phyloP scores from a whole-genome alignment of 23 tunicate species.

The Ascidia mentula region DNA sequence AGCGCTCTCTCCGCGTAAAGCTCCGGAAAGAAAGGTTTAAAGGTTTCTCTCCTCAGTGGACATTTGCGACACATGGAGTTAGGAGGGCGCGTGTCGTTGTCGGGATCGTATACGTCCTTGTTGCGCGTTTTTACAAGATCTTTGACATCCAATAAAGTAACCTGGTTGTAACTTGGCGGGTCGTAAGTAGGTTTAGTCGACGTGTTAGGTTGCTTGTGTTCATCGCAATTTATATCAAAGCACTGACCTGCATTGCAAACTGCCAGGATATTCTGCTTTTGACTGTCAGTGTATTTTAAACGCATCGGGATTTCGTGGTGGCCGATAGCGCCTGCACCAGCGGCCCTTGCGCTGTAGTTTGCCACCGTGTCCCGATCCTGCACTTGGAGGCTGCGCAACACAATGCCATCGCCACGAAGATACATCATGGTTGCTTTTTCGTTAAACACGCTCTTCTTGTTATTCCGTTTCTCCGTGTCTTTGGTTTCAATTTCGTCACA shows the following conservation, averaged over 20 bases:
- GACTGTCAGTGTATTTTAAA: not conserved
- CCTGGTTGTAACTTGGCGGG: not conserved
- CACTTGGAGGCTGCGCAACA: conserved; percentile 22
- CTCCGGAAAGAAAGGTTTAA: conserved; percentile 61
- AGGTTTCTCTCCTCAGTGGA: conserved; percentile 12
- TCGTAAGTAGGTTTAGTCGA: not conserved
- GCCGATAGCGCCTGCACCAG: not conserved
- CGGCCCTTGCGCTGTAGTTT: not conserved
- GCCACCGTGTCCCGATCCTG: conserved; percentile 7
- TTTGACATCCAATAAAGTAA: conserved; percentile 41
- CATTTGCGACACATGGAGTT: conserved; percentile 10
- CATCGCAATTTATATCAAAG: conserved; percentile 7
- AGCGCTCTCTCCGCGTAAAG: conserved; percentile 41
- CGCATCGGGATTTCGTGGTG: conserved; percentile 6
- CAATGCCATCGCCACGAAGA: conserved; percentile 74
- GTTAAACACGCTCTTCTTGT: not conserved
- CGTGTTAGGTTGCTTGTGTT: not conserved
- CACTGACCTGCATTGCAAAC: conserved; percentile 35
- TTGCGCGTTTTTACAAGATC: conserved; percentile 23
- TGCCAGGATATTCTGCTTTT: no score
- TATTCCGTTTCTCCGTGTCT: conserved; percentile 29
- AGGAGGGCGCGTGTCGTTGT: not conserved
- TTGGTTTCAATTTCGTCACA: not conserved
- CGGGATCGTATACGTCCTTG: not conserved
- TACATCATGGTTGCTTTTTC: conserved; percentile 58